Base-by-base conservation (phyloP, 2,888 invertebrate genomes). In the Xestia xanthographa region DNA sequence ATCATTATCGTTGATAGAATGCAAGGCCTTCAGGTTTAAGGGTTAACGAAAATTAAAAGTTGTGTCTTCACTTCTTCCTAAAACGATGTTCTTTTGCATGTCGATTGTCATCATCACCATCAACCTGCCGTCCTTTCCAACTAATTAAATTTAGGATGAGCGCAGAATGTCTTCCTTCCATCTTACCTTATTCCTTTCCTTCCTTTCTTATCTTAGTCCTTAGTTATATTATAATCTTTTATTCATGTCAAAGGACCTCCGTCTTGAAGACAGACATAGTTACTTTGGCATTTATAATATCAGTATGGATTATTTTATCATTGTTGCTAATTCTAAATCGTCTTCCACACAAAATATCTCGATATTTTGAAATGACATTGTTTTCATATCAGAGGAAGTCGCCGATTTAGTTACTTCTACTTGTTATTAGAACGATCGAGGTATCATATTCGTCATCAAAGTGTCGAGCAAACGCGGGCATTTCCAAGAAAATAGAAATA, bases 401-500 rank as follows among this genome's bases (percentile, higher is more conserved):
- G 41, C 68, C 65, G 66, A 68, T 77, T 82, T 72, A 67, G 77
- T 84, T 86, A 84, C 76, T 65, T 73, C 70, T 29, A 26, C 34
- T 70, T 71, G 79, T 71, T 83, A 82, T 84, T 73, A 71, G 72
- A 79, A 68, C 65, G 76, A 66, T 66, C 41, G n/a, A 76, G 48
- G 86, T 87, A 75, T 86, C 87, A 79, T 72, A 76, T 87, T 86
- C 78, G 68, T 84, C 58, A 77, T 72, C 72, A 66, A 71, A 68
- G 48, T 78, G 75, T 82, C 43, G 11, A 76, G 53, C 84, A 45
- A 77, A 75, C 72, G 63, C 76, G 60, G 79, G 65, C 77, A 60
- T 75, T 86, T 87, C 79, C 85, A 78, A 78, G 87, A 81, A 87
- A 78, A 77, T 86, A 77, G 83, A 77, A 75, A 80, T 86, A 79